phyloP scores from a whole-genome alignment of 2,888 invertebrate genomes.

The Luperina nickerlii region DNA sequence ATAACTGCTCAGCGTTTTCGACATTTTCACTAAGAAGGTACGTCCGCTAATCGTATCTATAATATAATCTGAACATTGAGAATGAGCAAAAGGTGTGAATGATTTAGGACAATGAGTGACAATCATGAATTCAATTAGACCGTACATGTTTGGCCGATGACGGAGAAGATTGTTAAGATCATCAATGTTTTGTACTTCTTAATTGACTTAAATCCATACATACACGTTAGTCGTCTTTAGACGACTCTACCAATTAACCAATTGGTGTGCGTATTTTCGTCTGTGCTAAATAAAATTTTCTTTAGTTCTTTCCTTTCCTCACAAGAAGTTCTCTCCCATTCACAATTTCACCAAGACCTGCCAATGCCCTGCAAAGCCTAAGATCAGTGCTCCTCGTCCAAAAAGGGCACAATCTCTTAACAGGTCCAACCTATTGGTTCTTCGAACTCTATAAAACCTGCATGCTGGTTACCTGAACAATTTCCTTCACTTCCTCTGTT shows the following conservation, averaged over 20 bases:
- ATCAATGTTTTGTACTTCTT: not conserved
- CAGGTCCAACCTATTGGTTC: conserved; percentile 38
- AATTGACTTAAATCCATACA: not conserved
- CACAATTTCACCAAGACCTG: not conserved
- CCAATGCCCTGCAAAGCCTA: not conserved
- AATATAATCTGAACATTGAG: not conserved
- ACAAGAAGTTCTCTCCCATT: not conserved
- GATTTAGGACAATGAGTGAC: not conserved
- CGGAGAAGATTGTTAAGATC: not conserved
- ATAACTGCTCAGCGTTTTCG: not conserved
- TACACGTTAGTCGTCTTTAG: not conserved
- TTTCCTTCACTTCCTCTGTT: conserved; percentile 35
- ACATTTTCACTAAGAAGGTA: not conserved
- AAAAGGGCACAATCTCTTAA: conserved; percentile 13
- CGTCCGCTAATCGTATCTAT: not conserved
- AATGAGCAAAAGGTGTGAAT: not conserved
- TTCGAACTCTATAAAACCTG: conserved; percentile 15
- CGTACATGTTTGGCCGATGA: not conserved
- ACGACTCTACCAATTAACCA: not conserved
- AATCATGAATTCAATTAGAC: not conserved
- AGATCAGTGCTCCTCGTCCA: conserved; percentile 27
- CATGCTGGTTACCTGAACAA: not conserved
- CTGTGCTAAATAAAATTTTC: not conserved
- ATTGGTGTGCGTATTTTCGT: not conserved
- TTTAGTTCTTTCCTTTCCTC: not conserved